phyloP scores from a whole-genome alignment of 1,140 invertebrate species.

The Anoplolepis gracilipes region DNA sequence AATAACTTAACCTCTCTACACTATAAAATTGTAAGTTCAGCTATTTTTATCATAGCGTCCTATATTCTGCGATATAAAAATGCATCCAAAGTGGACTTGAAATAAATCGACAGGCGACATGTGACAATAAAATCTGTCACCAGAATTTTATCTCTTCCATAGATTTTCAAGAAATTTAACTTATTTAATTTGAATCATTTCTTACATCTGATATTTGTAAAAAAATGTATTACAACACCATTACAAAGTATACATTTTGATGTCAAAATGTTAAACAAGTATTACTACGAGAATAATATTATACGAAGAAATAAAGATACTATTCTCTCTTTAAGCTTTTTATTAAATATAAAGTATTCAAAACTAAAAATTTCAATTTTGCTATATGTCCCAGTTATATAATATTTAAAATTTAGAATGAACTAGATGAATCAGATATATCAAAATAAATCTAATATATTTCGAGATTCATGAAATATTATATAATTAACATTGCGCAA shows the following conservation, averaged over 20 bases:
- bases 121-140: slow-evolving; percentile 15
- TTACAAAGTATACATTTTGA: too few relatives aligned
- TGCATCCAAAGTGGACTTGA: neutral
- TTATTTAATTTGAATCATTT: neutral
- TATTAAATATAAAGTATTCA: neutral
- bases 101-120: slow-evolving; percentile 20
- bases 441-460: too few relatives aligned
- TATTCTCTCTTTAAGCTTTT: neutral
- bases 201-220: neutral
- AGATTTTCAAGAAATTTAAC: neutral
- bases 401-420: slow-evolving; percentile 23
- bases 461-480: too few relatives aligned
- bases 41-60: neutral
- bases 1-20: neutral
- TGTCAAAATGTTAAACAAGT: too few relatives aligned
- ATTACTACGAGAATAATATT: too few relatives aligned
- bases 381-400: neutral
- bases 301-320: too few relatives aligned
- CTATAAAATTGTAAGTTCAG: neutral
- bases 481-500: too few relatives aligned
- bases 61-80: neutral
- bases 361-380: neutral
- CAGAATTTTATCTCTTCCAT: neutral
- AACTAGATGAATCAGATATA: too few relatives aligned
- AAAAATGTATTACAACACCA: neutral